phyloP scores from a whole-genome alignment of 2,888 invertebrate species.

The Papilio demoleus region DNA sequence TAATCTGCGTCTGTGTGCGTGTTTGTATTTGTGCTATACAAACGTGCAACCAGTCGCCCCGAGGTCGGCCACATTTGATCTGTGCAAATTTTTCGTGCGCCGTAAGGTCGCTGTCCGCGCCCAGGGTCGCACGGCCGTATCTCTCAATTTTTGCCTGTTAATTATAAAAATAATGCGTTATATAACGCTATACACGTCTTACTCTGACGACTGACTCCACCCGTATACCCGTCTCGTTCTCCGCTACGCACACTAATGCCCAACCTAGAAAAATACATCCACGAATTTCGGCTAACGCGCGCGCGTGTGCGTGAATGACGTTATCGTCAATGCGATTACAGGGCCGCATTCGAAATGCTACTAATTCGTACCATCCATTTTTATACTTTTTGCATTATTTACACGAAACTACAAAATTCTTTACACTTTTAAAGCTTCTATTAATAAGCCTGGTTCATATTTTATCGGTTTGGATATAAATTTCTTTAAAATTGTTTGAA shows the following conservation, averaged over 20 bases:
- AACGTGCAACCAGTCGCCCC: conserved; percentile 74
- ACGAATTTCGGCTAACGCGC: conserved; percentile 73
- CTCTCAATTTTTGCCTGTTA: conserved; percentile 83
- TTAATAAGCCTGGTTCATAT: not conserved
- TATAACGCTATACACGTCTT: conserved; percentile 69
- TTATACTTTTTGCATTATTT: conserved; percentile 19
- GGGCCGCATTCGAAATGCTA: conserved; percentile 65
- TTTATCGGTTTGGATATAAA: not conserved
- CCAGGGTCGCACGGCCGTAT: conserved; percentile 80
- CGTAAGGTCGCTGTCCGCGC: conserved; percentile 76
- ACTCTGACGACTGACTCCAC: conserved; percentile 50
- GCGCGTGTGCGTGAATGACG: conserved; percentile 80
- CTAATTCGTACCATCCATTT: conserved; percentile 41
- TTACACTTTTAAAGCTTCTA: not conserved
- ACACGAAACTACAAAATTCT: not conserved
- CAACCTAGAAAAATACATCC: conserved; percentile 79
- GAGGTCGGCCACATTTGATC: conserved; percentile 84
- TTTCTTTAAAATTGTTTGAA: not conserved
- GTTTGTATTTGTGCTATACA: conserved; percentile 55
- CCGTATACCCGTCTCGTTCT: conserved; percentile 58
- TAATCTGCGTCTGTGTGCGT: conserved; percentile 53
- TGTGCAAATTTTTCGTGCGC: conserved; percentile 79
- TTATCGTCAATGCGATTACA: conserved; percentile 82
- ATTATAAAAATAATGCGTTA: conserved; percentile 84
- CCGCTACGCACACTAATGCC: conserved; percentile 69